Conservation (phyloP, 2,797 vertebrate genomes). For the Dromococcyx pavoninus region DNA sequence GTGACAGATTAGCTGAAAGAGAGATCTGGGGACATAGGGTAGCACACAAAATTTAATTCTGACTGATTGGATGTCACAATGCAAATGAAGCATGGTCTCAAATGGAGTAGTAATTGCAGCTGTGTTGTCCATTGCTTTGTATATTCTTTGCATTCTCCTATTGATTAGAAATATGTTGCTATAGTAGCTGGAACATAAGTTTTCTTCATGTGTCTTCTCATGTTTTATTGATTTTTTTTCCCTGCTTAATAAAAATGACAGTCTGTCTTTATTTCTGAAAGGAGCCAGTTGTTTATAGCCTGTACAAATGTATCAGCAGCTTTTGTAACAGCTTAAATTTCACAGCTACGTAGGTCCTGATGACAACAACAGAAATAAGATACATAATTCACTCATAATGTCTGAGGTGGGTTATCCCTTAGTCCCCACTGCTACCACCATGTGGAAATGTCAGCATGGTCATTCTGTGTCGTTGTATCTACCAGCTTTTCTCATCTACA, state of each 20-base stretch:
- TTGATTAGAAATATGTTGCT: background rate
- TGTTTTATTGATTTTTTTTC: constrained; percentile 11
- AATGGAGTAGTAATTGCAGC: constrained; percentile 2
- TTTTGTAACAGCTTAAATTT: background rate
- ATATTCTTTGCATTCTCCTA: background rate
- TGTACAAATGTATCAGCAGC: background rate
- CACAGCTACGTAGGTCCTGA: background rate
- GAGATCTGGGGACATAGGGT: constrained; percentile 23
- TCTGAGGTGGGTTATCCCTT: background rate
- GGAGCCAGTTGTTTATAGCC: background rate
- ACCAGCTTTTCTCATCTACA: background rate
- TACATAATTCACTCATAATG: background rate
- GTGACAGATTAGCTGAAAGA: constrained; percentile 63
- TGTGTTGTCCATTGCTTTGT: background rate
- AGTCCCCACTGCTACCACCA: background rate
- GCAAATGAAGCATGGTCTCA: constrained; percentile 40
- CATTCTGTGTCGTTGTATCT: background rate
- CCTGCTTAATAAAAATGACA: background rate
- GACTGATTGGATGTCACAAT: constrained; percentile 34
- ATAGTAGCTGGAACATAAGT: background rate
- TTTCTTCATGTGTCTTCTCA: background rate
- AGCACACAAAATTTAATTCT: constrained; percentile 46
- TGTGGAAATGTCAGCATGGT: background rate
- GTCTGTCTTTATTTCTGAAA: background rate
- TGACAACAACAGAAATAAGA: background rate